phyloP scores from a whole-genome alignment of 2,113 vertebrate species.

The Damaliscus lunatus region DNA sequence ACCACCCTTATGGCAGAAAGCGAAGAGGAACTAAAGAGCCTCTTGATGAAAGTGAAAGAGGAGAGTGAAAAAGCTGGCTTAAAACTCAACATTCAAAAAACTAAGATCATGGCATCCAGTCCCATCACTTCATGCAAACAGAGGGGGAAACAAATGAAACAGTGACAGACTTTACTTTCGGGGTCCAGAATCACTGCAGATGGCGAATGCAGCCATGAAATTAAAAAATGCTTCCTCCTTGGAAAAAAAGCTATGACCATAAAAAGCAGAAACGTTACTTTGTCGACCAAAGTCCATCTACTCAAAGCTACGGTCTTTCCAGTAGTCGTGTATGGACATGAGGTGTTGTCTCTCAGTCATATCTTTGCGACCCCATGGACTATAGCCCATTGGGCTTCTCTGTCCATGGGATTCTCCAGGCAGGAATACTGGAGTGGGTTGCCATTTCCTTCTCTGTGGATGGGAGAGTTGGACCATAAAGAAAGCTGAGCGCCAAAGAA shows the following conservation, averaged over 20 bases:
- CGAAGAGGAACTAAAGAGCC: neutral
- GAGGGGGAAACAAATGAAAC: neutral
- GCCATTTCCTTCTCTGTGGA: neutral
- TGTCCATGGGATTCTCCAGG: neutral
- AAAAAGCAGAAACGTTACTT: neutral
- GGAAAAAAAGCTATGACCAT: neutral
- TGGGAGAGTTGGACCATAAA: neutral
- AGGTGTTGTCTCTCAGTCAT: neutral
- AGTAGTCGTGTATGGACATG: neutral
- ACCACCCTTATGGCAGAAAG: neutral
- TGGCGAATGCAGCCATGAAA: neutral
- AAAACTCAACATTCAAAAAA: neutral
- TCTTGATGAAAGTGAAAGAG: neutral
- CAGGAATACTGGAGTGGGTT: neutral
- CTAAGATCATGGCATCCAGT: neutral
- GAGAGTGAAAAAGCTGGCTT: neutral
- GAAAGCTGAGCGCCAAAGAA: neutral
- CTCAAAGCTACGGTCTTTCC: neutral
- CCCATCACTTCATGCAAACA: neutral
- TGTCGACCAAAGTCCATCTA: neutral
- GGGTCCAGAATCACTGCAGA: neutral
- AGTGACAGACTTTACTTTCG: neutral
- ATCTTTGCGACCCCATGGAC: neutral
- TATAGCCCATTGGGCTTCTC: neutral
- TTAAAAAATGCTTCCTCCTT: neutral